A percentile compares a stretch with the other conserved stretches of the same genome.
Evolutionary conservation across 2,888 invertebrate species (phyloP).

Genomic region (Scelioninae gen. 1): DNA sequence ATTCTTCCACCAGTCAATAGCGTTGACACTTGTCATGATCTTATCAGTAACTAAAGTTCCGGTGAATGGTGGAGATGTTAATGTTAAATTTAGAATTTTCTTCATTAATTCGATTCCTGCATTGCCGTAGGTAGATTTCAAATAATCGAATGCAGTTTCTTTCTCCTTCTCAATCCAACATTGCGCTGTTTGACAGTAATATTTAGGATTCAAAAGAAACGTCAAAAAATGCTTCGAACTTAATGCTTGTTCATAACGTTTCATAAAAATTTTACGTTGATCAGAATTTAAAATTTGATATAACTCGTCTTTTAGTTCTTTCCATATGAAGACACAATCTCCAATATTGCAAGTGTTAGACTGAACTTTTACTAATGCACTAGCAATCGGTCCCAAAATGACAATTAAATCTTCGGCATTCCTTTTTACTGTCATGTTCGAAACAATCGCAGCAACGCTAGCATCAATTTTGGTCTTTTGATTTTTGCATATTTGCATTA

Average conservation of each 20-base stretch:
- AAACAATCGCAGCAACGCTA: constrained; percentile 4
- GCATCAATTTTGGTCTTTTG: constrained; percentile 8
- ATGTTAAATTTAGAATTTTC: constrained; percentile 9
- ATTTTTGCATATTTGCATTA: constrained; percentile 13
- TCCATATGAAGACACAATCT: constrained; percentile 34
- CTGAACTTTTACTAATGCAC: constrained; percentile 18
- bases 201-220: constrained; percentile 16
- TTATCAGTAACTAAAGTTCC: background rate
- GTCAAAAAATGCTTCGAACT: constrained; percentile 7
- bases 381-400: constrained; percentile 15
- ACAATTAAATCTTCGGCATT: constrained; percentile 16
- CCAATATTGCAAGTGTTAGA: constrained; percentile 26
- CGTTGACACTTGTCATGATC: background rate
- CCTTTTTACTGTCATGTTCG: constrained; percentile 4
- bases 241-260: constrained; percentile 6
- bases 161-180: background rate
- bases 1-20: constrained; percentile 17
- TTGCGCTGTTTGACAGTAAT: background rate
- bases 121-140: background rate
- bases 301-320: constrained; percentile 26
- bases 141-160: constrained; percentile 6
- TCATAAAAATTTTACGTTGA: constrained; percentile 10
- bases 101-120: background rate
- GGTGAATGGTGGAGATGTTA: constrained; percentile 3
- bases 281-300: background rate